These are phyloP conservation scores for Halesus radiatus DNA, from an alignment of 1,140 invertebrate genomes.

Conservation along the genomic window DNA sequence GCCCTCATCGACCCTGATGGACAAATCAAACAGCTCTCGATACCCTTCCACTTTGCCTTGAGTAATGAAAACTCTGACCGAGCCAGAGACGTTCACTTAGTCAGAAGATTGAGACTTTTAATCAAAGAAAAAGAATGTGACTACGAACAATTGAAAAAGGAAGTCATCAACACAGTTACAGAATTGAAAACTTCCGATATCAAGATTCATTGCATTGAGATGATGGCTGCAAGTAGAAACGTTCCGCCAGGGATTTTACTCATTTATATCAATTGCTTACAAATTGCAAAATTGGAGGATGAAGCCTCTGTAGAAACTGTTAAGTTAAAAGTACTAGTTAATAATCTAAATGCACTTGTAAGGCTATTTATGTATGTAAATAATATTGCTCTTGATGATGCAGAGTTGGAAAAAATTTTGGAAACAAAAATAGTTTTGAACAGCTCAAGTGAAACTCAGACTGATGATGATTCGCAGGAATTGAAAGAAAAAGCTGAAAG, in stretches of 20 bases:
- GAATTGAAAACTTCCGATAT: conserved; percentile 84
- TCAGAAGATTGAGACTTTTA: conserved; percentile 82
- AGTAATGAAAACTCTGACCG: conserved; percentile 89
- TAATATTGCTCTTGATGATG: conserved; percentile 33
- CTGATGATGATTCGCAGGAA: conserved; percentile 5
- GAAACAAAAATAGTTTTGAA: neutral
- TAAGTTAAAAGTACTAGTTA: conserved; percentile 57
- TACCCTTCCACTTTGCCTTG: conserved; percentile 93
- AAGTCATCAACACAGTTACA: conserved; percentile 70
- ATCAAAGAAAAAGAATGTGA: conserved; percentile 68
- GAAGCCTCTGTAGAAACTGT: conserved; percentile 47
- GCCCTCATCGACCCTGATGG: conserved; percentile 88
- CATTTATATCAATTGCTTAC: conserved; percentile 69
- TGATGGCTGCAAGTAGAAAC: conserved; percentile 76
- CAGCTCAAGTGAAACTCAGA: neutral
- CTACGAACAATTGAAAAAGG: conserved; percentile 68
- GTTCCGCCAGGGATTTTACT: conserved; percentile 71
- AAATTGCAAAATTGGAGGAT: conserved; percentile 59
- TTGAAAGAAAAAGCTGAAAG: neutral
- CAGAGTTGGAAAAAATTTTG: neutral
- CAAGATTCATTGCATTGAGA: conserved; percentile 79
- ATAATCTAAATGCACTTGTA: conserved; percentile 57
- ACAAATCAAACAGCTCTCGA: conserved; percentile 82
- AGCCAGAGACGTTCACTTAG: conserved; percentile 88
- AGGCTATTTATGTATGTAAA: conserved; percentile 49